These are phyloP conservation scores for Himalopsyche japonica DNA, from an alignment of 2,888 invertebrate genomes.

Conservation along the genomic window DNA sequence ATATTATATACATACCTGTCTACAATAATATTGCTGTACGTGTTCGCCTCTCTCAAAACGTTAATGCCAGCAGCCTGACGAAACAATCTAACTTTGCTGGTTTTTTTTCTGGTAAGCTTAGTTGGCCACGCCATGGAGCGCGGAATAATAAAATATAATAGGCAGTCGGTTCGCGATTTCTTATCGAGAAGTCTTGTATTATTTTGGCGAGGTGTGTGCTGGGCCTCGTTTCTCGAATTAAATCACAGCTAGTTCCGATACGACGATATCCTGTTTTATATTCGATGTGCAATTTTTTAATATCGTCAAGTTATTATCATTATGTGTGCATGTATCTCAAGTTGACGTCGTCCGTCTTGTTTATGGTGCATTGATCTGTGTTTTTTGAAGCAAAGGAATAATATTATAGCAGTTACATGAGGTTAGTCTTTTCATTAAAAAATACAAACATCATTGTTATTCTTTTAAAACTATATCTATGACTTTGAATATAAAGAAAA, in stretches of 20 bases:
- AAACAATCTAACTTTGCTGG: background rate
- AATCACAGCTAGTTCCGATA: background rate
- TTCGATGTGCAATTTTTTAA: background rate
- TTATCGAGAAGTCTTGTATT: background rate
- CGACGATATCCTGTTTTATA: background rate
- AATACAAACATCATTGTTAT: no score
- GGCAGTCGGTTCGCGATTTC: background rate
- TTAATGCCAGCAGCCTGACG: background rate
- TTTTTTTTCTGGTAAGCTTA: background rate
- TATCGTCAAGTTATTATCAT: background rate
- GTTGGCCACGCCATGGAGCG: background rate
- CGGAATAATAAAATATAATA: background rate
- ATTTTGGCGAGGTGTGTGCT: background rate
- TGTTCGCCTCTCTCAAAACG: background rate
- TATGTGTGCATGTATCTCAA: background rate
- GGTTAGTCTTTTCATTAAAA: background rate
- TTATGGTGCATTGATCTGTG: background rate
- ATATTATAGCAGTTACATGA: background rate
- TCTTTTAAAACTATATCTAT: no score
- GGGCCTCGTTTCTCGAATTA: background rate
- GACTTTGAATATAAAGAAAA: no score
- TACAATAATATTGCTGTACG: background rate
- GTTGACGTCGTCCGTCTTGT: background rate
- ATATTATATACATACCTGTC: background rate
- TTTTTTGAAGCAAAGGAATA: background rate